Evolutionary conservation across 2,113 vertebrate genomes (phyloP).

Genomic region (Myodes glareolus): DNA sequence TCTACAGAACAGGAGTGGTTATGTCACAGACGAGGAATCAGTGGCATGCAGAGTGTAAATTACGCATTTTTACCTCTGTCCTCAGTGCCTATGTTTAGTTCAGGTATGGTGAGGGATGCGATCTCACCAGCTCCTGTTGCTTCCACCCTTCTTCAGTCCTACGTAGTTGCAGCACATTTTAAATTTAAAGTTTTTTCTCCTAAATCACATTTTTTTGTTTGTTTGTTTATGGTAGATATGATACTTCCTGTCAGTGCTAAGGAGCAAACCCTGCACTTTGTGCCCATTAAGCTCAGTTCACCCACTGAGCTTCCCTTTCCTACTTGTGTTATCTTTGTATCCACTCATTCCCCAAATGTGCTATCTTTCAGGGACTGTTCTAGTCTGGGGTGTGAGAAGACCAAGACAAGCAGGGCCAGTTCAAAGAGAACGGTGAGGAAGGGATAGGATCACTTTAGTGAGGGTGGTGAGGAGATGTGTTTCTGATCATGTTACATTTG

Average conservation of each 20-base stretch:
- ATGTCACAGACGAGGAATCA: neutral
- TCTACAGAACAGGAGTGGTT: neutral
- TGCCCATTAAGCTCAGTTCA: neutral
- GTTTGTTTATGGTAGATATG: neutral
- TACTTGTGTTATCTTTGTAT: neutral
- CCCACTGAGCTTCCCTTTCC: neutral
- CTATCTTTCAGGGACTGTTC: neutral
- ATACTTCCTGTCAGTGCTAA: neutral
- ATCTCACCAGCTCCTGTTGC: neutral
- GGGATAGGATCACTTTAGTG: neutral
- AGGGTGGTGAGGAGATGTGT: neutral
- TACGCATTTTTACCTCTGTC: neutral
- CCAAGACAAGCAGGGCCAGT: neutral
- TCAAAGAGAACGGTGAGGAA: neutral
- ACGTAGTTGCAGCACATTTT: neutral
- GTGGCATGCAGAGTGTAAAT: neutral
- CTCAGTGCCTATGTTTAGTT: neutral
- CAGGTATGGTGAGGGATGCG: neutral
- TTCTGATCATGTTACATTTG: neutral
- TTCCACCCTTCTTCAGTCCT: neutral
- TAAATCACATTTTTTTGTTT: neutral
- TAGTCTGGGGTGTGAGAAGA: neutral
- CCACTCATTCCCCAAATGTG: neutral
- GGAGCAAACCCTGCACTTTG: neutral
- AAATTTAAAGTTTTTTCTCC: neutral